These are phyloP conservation scores for Oryzias javanicus DNA, from an alignment of 2,113 vertebrate genomes.

Conservation along the genomic window DNA sequence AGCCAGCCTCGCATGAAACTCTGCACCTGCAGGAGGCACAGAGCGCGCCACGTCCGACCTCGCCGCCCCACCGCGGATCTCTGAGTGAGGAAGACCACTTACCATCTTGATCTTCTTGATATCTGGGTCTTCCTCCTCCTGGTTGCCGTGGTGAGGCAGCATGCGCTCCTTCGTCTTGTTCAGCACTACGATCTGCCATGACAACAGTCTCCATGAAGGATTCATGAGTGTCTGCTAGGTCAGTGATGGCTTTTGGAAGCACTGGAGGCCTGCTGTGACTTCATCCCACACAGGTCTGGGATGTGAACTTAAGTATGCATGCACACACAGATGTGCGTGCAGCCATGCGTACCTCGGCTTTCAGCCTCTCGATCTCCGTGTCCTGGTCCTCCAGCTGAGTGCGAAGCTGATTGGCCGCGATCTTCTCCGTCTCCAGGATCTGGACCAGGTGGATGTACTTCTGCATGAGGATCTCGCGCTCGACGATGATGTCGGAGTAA, in stretches of 20 bases:
- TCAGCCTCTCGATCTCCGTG: constrained; percentile 94
- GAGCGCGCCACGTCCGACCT: neutral
- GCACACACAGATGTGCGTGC: constrained; percentile 21
- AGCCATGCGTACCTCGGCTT: constrained; percentile 84
- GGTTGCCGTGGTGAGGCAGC: constrained; percentile 82
- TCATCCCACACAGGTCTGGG: constrained; percentile 14
- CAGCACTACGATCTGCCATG: constrained; percentile 81
- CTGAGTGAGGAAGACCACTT: neutral
- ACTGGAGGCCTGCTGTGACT: constrained; percentile 16
- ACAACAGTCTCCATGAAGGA: constrained; percentile 34
- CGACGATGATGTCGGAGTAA: constrained; percentile 90
- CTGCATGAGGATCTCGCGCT: constrained; percentile 96
- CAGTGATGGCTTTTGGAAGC: constrained; percentile 1
- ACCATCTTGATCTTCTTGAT: constrained; percentile 99
- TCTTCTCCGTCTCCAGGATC: constrained; percentile 96
- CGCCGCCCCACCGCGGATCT: neutral
- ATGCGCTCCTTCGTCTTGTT: constrained; percentile 93
- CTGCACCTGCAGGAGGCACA: constrained; percentile 81
- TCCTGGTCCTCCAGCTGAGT: constrained; percentile 98
- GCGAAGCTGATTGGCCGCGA: constrained; percentile 91
- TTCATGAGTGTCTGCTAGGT: constrained; percentile 18
- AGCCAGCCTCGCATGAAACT: constrained; percentile 98
- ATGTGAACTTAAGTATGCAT: constrained; percentile 27
- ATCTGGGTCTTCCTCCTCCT: constrained; percentile 93
- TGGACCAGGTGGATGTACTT: constrained; percentile 97